A percentile compares a stretch with the other conserved stretches of the same genome.
Conservation (phyloP, 2,888 invertebrate genomes). For the Xylocampa areola region DNA sequence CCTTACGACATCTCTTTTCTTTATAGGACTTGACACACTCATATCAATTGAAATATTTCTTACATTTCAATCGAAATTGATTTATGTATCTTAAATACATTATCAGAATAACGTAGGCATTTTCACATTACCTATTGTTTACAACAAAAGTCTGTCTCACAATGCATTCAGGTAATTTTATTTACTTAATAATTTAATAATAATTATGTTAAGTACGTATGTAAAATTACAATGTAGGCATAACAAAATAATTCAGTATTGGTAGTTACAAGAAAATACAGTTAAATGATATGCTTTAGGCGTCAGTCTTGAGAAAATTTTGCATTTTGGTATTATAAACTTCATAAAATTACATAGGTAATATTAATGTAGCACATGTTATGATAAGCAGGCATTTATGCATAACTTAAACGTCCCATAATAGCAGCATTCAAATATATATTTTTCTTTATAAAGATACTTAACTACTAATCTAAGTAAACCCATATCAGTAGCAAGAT, state of each 20-base stretch:
- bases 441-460: no score
- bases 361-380: no score
- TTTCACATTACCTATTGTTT: no score
- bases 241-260: constrained; percentile 33
- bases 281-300: constrained; percentile 80
- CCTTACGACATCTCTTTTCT: no score
- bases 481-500: constrained; percentile 20
- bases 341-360: constrained; percentile 12
- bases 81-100: no score
- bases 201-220: not conserved
- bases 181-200: no score
- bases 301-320: constrained; percentile 80
- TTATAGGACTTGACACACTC: no score
- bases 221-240: constrained; percentile 6
- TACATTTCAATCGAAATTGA: no score
- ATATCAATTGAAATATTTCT: no score
- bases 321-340: constrained; percentile 59
- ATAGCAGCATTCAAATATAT: constrained; percentile 12
- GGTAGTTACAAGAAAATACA: constrained; percentile 65
- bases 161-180: no score
- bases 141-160: no score
- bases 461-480: not conserved
- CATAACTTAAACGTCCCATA: constrained; percentile 14
- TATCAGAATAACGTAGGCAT: no score
- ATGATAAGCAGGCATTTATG: constrained; percentile 3